These are phyloP conservation scores for Megamerina dolium DNA, from an alignment of 2,888 invertebrate species.

Conservation along the genomic window DNA sequence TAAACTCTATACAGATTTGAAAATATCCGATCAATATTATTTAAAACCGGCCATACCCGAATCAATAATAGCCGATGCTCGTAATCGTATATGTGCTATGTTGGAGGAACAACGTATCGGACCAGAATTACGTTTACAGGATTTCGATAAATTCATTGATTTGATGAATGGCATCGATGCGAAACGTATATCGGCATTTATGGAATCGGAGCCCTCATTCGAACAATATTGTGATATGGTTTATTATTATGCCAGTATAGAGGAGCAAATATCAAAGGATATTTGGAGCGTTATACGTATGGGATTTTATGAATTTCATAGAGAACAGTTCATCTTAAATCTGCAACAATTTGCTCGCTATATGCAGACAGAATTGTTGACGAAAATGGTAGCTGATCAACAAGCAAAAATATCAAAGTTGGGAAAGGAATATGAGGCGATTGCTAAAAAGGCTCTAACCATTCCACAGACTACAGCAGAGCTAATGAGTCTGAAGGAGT, in stretches of 20 bases:
- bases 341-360: constrained; percentile 63
- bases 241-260: constrained; percentile 58
- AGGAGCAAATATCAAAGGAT: constrained; percentile 56
- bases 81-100: constrained; percentile 56
- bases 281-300: constrained; percentile 60
- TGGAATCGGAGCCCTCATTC: constrained; percentile 60
- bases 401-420: constrained; percentile 74
- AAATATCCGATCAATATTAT: constrained; percentile 28
- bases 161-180: constrained; percentile 63
- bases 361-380: constrained; percentile 63
- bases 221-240: constrained; percentile 60
- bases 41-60: constrained; percentile 64
- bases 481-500: constrained; percentile 75
- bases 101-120: constrained; percentile 67
- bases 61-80: constrained; percentile 61
- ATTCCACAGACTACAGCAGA: constrained; percentile 79
- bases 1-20: constrained; percentile 52
- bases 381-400: constrained; percentile 73
- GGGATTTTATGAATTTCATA: constrained; percentile 80
- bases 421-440: constrained; percentile 75
- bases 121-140: constrained; percentile 65
- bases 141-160: constrained; percentile 74
- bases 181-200: constrained; percentile 59
- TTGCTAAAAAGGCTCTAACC: constrained; percentile 70
- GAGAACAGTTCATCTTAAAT: constrained; percentile 68